Conservation (phyloP, 2,113 vertebrate species). For the Salvelinus fontinalis region DNA sequence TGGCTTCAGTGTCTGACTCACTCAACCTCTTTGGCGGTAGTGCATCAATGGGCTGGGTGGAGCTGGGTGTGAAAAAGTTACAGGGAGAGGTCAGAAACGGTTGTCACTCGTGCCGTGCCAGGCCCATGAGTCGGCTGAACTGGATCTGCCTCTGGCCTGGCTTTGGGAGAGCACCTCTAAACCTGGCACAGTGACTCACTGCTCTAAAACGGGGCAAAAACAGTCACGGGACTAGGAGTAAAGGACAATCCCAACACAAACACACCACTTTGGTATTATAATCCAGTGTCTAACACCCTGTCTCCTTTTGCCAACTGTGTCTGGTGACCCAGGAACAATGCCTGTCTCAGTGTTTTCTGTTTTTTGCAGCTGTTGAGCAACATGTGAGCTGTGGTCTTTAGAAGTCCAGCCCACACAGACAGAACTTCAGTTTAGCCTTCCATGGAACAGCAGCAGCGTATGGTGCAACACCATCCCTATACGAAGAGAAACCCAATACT, state of each 20-base stretch:
- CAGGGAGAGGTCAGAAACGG: background rate
- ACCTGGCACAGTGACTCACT: background rate
- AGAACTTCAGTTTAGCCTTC: background rate
- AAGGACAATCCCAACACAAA: background rate
- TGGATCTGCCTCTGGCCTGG: background rate
- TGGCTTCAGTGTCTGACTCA: background rate
- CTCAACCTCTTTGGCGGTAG: background rate
- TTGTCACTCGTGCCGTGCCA: background rate
- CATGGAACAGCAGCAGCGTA: background rate
- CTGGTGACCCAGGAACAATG: background rate
- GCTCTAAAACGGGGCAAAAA: background rate
- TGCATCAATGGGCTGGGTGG: background rate
- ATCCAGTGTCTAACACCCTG: conserved; percentile 2
- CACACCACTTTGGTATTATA: background rate
- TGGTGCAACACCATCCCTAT: background rate
- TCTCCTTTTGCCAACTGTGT: background rate
- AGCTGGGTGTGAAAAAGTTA: background rate
- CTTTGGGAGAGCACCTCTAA: too few species aligned
- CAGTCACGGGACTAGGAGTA: background rate
- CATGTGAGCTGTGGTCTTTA: background rate
- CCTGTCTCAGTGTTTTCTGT: background rate
- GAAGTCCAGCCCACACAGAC: background rate
- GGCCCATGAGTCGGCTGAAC: background rate
- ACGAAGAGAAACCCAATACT: background rate
- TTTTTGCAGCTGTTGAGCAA: background rate